Evolutionary conservation across 2,888 invertebrate genomes (phyloP), one percentile per base, ranked within the genome.

Genomic region (Branchipolynoe longqiensis): DNA sequence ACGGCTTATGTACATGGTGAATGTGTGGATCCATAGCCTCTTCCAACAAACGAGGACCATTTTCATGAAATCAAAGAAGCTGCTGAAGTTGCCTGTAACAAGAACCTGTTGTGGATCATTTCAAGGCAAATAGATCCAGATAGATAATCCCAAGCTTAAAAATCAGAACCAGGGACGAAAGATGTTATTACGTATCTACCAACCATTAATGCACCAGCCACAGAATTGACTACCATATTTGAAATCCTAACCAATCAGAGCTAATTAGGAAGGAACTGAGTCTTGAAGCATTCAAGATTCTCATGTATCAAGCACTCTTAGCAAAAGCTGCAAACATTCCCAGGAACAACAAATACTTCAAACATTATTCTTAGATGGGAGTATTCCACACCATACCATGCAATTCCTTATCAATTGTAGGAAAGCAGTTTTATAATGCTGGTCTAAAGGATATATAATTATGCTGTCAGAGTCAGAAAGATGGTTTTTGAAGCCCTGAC

Each of bases 281-380:
- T 14, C 83, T 88, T 38, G n/a, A 85, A 4, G 48, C 38, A 41
- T 69, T 88, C 81, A 86, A 86, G 18, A n/a, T 83, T 48, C 88
- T 87, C 28, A 58, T 89, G 38, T 88, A 88, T 83, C 88, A 88
- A 73, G 87, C 88, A n/a, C 64, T 88, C 22, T 88, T 84, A 85
- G 83, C 88, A 64, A 88, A 88, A 78, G 88, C 87, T 4, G 56
- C 78, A 31, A 73, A 88, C 31, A 88, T 88, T 31, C n/a, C 62
- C 1, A 87, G 87, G 86, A 85, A 84, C n/a, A 59, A 87, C 58
- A 69, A n/a, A 58, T 64, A 81, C 25, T n/a, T n/a, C n/a, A n/a
- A n/a, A n/a, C n/a, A n/a, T n/a, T n/a, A n/a, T n/a, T n/a, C n/a
- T n/a, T n/a, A 85, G 22, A 58, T 89, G 84, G 87, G 89, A 33